phyloP scores from a whole-genome alignment of 1,140 invertebrate species.

The Paracyclopina nana region DNA sequence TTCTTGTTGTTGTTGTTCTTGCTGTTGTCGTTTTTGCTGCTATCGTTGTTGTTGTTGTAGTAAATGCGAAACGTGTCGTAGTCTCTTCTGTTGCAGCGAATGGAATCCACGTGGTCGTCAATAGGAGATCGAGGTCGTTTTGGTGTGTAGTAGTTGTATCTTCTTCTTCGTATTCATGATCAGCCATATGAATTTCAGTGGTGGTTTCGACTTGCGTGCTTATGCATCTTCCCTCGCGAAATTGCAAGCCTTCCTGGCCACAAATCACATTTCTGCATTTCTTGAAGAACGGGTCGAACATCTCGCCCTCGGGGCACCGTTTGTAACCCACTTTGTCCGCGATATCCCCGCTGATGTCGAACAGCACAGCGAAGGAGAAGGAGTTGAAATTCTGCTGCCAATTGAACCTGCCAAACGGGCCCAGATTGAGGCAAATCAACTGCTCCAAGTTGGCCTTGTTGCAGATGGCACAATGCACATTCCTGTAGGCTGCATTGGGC shows the following conservation, averaged over 20 bases:
- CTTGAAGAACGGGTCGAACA: conserved; percentile 33
- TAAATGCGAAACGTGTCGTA: not conserved
- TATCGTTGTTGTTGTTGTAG: conserved; percentile 14
- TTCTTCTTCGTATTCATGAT: no score
- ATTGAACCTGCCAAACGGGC: conserved; percentile 1
- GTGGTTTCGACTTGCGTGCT: no score
- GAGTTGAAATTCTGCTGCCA: conserved; percentile 27
- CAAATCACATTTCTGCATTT: conserved; percentile 29
- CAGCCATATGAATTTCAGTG: no score
- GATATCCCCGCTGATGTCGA: conserved; percentile 27
- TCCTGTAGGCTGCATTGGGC: conserved; percentile 28
- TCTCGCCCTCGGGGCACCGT: conserved; percentile 22
- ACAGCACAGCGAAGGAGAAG: conserved; percentile 31
- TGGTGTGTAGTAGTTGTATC: no score
- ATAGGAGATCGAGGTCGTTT: not conserved
- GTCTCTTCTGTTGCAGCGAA: conserved; percentile 10
- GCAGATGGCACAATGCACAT: conserved; percentile 37
- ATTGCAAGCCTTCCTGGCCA: conserved; percentile 20
- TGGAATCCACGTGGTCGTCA: conserved; percentile 13
- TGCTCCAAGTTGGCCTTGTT: conserved; percentile 28
- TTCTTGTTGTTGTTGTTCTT: conserved; percentile 20
- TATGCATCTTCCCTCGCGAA: conserved; percentile 21
- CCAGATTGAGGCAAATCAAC: conserved; percentile 24
- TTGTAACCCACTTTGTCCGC: conserved; percentile 25
- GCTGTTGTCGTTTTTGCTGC: conserved; percentile 17